phyloP scores from a whole-genome alignment of 2,797 vertebrate species.

The Melanotaenia boesemani region DNA sequence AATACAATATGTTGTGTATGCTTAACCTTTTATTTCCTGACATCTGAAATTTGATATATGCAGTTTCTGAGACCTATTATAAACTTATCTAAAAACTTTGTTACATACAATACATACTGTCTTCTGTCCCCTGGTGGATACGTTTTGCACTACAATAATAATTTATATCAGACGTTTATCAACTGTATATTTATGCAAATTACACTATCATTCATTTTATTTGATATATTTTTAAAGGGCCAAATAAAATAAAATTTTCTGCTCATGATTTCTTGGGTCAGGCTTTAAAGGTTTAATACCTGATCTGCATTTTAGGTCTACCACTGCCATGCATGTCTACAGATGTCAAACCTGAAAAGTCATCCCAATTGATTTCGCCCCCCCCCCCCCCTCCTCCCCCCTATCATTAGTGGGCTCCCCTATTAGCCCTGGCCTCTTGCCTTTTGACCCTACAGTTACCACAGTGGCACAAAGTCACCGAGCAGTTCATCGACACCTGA shows the following conservation, averaged over 20 bases:
- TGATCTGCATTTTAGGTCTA: conserved; percentile 11
- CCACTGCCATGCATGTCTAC: not conserved
- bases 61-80: not conserved
- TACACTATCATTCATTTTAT: too few relatives aligned
- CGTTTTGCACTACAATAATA: not conserved
- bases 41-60: not conserved
- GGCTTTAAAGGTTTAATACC: conserved; percentile 24
- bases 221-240: too few relatives aligned
- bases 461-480: conserved; percentile 81
- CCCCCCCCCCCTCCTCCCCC: too few relatives aligned
- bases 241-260: too few relatives aligned
- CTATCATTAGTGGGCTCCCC: conserved; percentile 65
- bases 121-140: not conserved
- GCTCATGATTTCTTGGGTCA: too few relatives aligned
- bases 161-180: too few relatives aligned
- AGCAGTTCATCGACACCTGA: conserved; percentile 83
- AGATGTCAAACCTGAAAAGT: conserved; percentile 9
- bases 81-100: not conserved
- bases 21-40: conserved; percentile 3
- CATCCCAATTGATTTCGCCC: not conserved
- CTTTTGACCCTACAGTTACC: conserved; percentile 85
- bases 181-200: not conserved
- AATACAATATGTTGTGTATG: conserved; percentile 23
- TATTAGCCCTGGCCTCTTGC: conserved; percentile 77
- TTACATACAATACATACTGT: not conserved